These are phyloP conservation scores for Mesocricetus auratus DNA, from an alignment of 2,113 vertebrate genomes.

Conservation along the genomic window DNA sequence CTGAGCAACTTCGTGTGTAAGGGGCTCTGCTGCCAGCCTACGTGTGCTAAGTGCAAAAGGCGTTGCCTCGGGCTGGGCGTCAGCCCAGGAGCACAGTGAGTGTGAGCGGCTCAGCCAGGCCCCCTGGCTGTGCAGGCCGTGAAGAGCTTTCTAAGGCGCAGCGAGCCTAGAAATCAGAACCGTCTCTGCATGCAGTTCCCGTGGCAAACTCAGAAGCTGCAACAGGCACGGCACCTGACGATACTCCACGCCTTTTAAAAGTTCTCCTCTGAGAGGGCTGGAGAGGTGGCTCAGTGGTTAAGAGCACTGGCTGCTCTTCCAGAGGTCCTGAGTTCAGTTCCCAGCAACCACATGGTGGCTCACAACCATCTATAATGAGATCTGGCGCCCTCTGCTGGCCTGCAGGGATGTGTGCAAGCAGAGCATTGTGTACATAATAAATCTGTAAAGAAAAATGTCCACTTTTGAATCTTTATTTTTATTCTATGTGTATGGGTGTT, in stretches of 20 bases:
- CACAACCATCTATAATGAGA: too few relatives aligned
- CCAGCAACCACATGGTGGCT: too few relatives aligned
- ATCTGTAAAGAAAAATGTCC: too few relatives aligned
- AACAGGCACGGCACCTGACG: background rate
- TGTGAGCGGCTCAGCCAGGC: too few relatives aligned
- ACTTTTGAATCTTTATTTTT: background rate
- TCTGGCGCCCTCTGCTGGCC: too few relatives aligned
- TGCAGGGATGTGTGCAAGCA: too few relatives aligned
- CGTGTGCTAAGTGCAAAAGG: background rate
- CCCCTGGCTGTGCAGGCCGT: too few relatives aligned
- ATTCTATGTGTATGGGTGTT: background rate
- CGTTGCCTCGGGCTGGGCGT: background rate
- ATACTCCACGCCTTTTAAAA: background rate
- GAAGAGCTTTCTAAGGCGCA: background rate
- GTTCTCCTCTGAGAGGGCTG: background rate
- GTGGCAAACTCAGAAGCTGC: background rate
- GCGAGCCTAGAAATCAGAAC: background rate
- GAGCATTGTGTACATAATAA: too few relatives aligned
- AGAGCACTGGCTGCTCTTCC: too few relatives aligned
- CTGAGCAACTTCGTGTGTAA: background rate
- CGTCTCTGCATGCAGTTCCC: background rate
- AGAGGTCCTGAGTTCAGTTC: too few relatives aligned
- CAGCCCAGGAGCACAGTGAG: rapidly evolving
- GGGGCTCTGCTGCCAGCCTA: background rate
- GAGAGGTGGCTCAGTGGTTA: too few relatives aligned